These are phyloP conservation scores for Hemicentrotus pulcherrimus DNA, from an alignment of 35 echinoderm and acorn worm genomes.

Conservation along the genomic window DNA sequence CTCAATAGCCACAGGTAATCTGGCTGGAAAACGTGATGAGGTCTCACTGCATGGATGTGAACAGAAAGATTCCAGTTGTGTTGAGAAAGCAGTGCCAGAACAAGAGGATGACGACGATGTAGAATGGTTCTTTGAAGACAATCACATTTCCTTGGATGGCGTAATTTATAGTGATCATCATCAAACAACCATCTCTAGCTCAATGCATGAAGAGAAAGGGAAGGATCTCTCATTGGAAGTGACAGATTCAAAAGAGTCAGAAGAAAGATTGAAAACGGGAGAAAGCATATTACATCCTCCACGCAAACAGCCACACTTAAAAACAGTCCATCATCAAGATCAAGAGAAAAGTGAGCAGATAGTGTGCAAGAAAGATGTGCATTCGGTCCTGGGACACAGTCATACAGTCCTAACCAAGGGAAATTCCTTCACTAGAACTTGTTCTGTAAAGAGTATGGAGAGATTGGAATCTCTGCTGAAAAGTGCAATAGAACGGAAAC, in stretches of 20 bases:
- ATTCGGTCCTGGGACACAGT: not conserved
- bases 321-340: not conserved
- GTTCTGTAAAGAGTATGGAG: not conserved
- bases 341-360: not conserved
- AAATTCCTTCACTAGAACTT: not conserved
- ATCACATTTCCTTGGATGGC: not conserved
- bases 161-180: not conserved
- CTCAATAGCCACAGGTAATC: not conserved
- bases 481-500: not conserved
- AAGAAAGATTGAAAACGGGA: not conserved
- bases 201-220: not conserved
- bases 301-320: not conserved
- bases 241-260: not conserved
- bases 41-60: not conserved
- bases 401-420: not conserved
- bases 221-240: not conserved
- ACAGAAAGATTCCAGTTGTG: not conserved
- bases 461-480: conserved; percentile 5
- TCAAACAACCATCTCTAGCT: not conserved
- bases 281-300: not conserved
- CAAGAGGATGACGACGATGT: not conserved
- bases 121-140: not conserved
- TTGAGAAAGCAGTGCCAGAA: not conserved
- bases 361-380: too few species aligned
- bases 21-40: not conserved